Percentiles rank a stretch among this genome's conserved stretches.
Evolutionary conservation across 2,888 invertebrate genomes (phyloP).

Genomic region (Bedellia somnulentella): DNA sequence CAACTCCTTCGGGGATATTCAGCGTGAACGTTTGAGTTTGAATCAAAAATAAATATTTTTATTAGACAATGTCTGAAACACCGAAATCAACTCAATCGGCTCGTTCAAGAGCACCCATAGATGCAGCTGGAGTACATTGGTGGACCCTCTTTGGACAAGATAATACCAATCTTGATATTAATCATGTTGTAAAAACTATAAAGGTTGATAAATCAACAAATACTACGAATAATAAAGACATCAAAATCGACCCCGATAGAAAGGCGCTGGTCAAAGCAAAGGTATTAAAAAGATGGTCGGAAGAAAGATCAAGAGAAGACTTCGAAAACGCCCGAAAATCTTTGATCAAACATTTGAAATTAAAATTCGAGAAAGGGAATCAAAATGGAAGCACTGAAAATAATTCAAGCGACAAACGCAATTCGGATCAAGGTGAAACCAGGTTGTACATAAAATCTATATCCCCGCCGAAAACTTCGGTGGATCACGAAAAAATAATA

Average conservation of each 20-base stretch:
- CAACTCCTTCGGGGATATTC: too few relatives aligned
- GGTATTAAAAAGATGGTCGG: constrained; percentile 41
- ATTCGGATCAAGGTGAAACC: too few relatives aligned
- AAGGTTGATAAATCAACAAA: constrained; percentile 6
- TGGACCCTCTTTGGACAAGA: constrained; percentile 29
- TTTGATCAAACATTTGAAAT: constrained; percentile 46
- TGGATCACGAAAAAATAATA: constrained; percentile 5
- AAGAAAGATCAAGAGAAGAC: constrained; percentile 29
- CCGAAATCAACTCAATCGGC: constrained; percentile 23
- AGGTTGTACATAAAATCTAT: too few relatives aligned
- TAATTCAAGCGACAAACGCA: not conserved
- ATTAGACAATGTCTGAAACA: constrained; percentile 19
- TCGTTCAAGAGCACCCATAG: constrained; percentile 39
- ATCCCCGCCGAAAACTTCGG: too few relatives aligned
- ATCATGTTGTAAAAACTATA: not conserved
- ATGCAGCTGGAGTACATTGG: constrained; percentile 24
- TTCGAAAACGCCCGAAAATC: constrained; percentile 38
- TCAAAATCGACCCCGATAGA: constrained; percentile 3
- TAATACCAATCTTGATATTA: not conserved
- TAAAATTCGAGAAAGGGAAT: constrained; percentile 23
- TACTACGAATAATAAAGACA: too few relatives aligned
- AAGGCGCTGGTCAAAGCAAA: constrained; percentile 30
- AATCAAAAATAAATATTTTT: too few relatives aligned
- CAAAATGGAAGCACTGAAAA: constrained; percentile 15
- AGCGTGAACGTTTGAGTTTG: too few relatives aligned